Evolutionary conservation across 2,888 invertebrate species (phyloP), one percentile per base, ranked within the genome.

Genomic region (Bhutanitis thaidina): DNA sequence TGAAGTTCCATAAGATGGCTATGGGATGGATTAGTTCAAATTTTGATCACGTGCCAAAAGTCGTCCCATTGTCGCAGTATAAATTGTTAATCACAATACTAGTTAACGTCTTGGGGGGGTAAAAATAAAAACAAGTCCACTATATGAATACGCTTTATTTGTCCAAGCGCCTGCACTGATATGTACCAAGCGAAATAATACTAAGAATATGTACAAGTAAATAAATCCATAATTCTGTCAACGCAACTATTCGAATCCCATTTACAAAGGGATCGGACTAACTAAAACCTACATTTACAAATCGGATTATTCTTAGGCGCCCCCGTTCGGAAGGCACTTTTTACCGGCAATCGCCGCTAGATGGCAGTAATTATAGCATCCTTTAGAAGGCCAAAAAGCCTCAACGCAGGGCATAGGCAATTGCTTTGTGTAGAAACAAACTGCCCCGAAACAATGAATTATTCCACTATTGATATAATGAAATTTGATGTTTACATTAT

Each of bases 211-310:
- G n/a, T 46, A 46, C 38, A 46, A 2, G 5, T 44, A 29, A 46
- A 39, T 38, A 46, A 46, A 38, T 38, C 16, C 46, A 38, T 46
- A 46, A 46, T 38, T 30, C 15, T 16, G 46, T 46, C 35, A 46
- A 38, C 30, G n/a, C 7, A 43, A 34, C 20, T 37, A 34, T 16
- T n/a, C 7, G 20, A n/a, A 9, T 20, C 35, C 35, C 32, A 3
- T 1, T 14, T 12, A 35, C 35, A 35, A 35, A 35, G 1, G n/a
- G 20, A 16, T n/a, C 20, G 37, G 20, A n/a, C 16, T n/a, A 37
- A 8, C 15, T 34, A 34, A 5, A 34, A 20, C 16, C 37, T 37
- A 37, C 20, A 37, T 36, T 15, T 36, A 36, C 15, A 36, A 16
- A 37, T 37, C 37, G 10, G 20, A n/a, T 20, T 4, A 27, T 27